These are phyloP conservation scores for Tyrannus savana DNA, from an alignment of 2,113 vertebrate genomes.

Conservation along the genomic window DNA sequence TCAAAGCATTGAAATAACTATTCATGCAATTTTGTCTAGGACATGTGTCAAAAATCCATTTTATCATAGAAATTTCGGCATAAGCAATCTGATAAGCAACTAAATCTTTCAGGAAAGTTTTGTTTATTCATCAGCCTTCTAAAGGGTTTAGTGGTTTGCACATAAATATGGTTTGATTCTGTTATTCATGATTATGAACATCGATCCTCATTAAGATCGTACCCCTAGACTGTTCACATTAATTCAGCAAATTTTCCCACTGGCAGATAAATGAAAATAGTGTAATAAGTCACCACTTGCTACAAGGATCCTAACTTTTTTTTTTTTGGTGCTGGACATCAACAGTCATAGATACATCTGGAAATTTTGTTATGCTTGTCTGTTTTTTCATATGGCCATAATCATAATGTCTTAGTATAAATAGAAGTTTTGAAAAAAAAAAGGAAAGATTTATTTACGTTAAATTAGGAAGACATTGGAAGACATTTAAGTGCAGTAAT, in stretches of 20 bases:
- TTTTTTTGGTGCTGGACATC: neutral
- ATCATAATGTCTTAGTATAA: neutral
- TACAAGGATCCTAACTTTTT: neutral
- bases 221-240: neutral
- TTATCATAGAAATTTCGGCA: neutral
- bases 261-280: neutral
- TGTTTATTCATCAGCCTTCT: conserved; percentile 16
- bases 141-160: neutral
- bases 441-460: neutral
- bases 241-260: neutral
- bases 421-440: neutral
- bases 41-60: neutral
- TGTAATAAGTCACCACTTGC: neutral
- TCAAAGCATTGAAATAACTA: neutral
- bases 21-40: neutral
- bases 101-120: conserved; percentile 24
- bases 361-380: neutral
- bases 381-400: neutral
- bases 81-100: neutral
- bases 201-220: neutral
- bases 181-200: neutral
- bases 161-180: neutral
- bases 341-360: neutral
- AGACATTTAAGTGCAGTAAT: neutral
- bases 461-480: neutral